These are phyloP conservation scores for Xiphorhynchus elegans DNA, from an alignment of 2,113 vertebrate genomes.

Conservation along the genomic window DNA sequence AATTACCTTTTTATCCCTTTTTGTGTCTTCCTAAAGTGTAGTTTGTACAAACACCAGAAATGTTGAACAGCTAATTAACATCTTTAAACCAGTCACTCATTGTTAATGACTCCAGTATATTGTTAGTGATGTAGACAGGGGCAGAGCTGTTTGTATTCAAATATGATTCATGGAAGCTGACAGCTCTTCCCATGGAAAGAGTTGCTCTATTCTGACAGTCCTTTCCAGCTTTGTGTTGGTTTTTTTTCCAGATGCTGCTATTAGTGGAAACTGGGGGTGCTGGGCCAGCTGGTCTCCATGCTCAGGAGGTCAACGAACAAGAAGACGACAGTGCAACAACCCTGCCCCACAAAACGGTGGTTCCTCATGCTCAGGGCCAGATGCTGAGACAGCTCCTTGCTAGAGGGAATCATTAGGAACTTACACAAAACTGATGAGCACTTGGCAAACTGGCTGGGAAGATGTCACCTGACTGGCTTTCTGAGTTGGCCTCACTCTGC, in stretches of 20 bases:
- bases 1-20: not conserved
- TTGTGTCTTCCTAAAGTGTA: not conserved
- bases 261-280: slow-evolving; percentile 89
- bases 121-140: not conserved
- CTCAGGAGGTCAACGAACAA: slow-evolving; percentile 68
- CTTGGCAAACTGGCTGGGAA: not conserved
- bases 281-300: slow-evolving; percentile 88
- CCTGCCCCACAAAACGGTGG: slow-evolving; percentile 79
- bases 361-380: slow-evolving; percentile 74
- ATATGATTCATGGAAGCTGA: not conserved
- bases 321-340: slow-evolving; percentile 85
- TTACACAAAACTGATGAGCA: not conserved
- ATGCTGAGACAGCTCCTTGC: slow-evolving; percentile 77
- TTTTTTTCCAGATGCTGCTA: slow-evolving; percentile 70
- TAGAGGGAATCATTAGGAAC: not conserved
- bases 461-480: not conserved
- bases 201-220: not conserved
- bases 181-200: not conserved
- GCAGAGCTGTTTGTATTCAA: not conserved
- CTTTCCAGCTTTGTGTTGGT: not conserved
- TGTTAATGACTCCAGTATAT: not conserved
- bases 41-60: not conserved
- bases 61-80: not conserved
- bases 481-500: not conserved
- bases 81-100: not conserved